Percentiles rank a stretch among this genome's conserved stretches.
Conservation (phyloP, 1,140 invertebrate species). For the Neelides sp. region DNA sequence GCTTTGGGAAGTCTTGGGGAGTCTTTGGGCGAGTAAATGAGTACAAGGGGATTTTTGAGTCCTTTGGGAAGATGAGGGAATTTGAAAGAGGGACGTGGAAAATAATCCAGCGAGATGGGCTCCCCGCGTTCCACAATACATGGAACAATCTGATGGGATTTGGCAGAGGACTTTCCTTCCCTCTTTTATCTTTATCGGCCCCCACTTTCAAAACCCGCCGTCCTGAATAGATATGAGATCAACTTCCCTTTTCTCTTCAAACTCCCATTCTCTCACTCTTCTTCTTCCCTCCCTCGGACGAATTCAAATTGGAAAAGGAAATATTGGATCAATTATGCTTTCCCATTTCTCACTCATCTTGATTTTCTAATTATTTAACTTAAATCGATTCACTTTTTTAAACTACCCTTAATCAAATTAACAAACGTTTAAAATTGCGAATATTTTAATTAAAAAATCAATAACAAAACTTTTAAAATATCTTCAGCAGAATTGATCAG, state of each 20-base stretch:
- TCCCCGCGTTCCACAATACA: too few species aligned
- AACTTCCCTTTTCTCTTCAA: slow-evolving; percentile 1
- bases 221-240: slow-evolving; percentile 25
- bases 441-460: slow-evolving; percentile 1
- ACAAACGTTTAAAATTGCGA: background rate
- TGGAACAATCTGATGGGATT: too few species aligned
- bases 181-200: slow-evolving; percentile 26
- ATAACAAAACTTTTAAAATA: slow-evolving; percentile 1
- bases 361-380: background rate
- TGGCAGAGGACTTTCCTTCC: too few species aligned
- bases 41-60: too few species aligned
- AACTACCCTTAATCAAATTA: background rate
- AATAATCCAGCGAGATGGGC: too few species aligned
- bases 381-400: background rate
- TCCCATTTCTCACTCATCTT: background rate
- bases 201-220: slow-evolving; percentile 9
- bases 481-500: too few species aligned
- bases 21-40: too few species aligned
- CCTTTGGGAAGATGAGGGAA: too few species aligned
- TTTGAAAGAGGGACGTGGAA: too few species aligned
- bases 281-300: slow-evolving; percentile 2
- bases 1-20: too few species aligned
- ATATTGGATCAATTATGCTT: background rate
- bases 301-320: background rate
- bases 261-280: background rate